phyloP scores from a whole-genome alignment of 2,888 invertebrate genomes.

The Unio delphinus region DNA sequence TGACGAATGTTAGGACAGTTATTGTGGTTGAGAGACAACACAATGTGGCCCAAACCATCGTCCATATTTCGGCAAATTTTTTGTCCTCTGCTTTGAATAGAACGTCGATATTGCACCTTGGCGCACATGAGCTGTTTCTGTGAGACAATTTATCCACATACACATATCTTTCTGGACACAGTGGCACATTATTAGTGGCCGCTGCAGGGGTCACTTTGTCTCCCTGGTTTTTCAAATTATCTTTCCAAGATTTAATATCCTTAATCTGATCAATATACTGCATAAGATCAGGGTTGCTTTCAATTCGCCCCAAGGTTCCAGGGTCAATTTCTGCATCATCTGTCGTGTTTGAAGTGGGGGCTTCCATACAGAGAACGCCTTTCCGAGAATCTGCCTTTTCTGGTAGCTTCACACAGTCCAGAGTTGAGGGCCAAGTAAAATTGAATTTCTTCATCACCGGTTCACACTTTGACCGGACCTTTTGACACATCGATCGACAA shows the following conservation, averaged over 20 bases:
- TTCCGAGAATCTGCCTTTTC: constrained; percentile 74
- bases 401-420: constrained; percentile 87
- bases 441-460: constrained; percentile 79
- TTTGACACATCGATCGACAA: constrained; percentile 88
- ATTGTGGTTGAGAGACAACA: constrained; percentile 76
- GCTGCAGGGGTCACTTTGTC: neutral
- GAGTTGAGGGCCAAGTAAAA: constrained; percentile 80
- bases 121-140: constrained; percentile 66
- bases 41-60: constrained; percentile 83
- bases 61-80: constrained; percentile 81
- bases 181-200: neutral
- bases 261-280: constrained; percentile 39
- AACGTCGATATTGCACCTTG: constrained; percentile 79
- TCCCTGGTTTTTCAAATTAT: constrained; percentile 6
- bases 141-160: constrained; percentile 56
- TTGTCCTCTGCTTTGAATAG: constrained; percentile 80
- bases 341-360: constrained; percentile 60
- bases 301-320: constrained; percentile 35
- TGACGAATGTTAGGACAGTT: constrained; percentile 71
- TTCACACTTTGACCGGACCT: constrained; percentile 71
- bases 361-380: constrained; percentile 83
- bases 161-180: constrained; percentile 63
- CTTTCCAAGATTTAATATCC: constrained; percentile 13
- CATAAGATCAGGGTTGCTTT: constrained; percentile 39
- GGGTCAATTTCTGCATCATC: constrained; percentile 49